Conservation (phyloP, 2,888 invertebrate species). For the Adela reaumurella region DNA sequence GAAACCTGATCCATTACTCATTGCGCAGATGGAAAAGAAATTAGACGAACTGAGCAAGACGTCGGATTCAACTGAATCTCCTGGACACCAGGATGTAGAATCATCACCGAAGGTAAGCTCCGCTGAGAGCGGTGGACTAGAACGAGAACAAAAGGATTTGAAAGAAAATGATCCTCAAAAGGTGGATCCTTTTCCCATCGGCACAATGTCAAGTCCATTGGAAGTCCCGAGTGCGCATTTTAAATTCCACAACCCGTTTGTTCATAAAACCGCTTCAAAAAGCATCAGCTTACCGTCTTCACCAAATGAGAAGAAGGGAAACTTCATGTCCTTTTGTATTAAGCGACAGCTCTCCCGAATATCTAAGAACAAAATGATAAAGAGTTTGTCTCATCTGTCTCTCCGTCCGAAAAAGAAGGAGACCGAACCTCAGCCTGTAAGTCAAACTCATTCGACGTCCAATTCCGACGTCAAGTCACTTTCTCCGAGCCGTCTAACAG, state of each 20-base stretch:
- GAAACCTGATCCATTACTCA: slow-evolving; percentile 24
- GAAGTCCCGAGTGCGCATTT: slow-evolving; percentile 19
- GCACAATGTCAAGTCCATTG: no score
- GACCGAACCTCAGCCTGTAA: slow-evolving; percentile 25
- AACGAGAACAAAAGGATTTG: neutral
- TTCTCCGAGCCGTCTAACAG: slow-evolving; percentile 40
- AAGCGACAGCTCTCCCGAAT: slow-evolving; percentile 37
- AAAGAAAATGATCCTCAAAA: neutral
- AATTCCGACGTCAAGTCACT: slow-evolving; percentile 40
- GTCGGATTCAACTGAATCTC: slow-evolving; percentile 21
- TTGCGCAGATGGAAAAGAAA: slow-evolving; percentile 36
- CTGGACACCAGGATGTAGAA: slow-evolving; percentile 12
- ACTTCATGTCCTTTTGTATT: slow-evolving; percentile 40
- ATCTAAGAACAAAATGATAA: slow-evolving; percentile 44
- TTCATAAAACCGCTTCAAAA: slow-evolving; percentile 33
- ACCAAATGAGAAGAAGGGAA: slow-evolving; percentile 32
- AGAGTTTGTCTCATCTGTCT: slow-evolving; percentile 45
- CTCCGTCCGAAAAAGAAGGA: slow-evolving; percentile 39
- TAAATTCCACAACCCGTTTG: slow-evolving; percentile 42
- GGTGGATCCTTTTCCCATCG: no score
- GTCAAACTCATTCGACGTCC: slow-evolving; percentile 35
- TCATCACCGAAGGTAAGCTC: neutral
- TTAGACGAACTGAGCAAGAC: slow-evolving; percentile 18
- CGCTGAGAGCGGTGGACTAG: neutral
- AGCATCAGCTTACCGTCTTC: slow-evolving; percentile 46